A percentile compares a stretch with the other conserved stretches of the same genome.
These are phyloP conservation scores for Drosophila kanapiae DNA, from an alignment of 1,140 invertebrate species.

Conservation along the genomic window DNA sequence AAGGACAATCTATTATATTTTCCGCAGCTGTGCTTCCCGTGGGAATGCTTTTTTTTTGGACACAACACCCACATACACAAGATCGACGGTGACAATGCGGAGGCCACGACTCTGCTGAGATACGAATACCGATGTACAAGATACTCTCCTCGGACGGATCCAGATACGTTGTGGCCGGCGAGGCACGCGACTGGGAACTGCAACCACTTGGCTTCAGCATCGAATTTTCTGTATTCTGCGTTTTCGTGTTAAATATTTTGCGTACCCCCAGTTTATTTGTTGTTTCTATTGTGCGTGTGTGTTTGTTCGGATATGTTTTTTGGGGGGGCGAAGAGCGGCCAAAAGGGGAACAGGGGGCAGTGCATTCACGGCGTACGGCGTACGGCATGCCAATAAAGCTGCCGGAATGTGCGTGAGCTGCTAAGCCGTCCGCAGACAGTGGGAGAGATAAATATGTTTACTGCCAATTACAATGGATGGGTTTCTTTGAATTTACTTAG, in stretches of 20 bases:
- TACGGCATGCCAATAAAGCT: constrained; percentile 74
- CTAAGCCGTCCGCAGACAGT: constrained; percentile 58
- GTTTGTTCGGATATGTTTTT: background rate
- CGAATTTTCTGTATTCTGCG: constrained; percentile 58
- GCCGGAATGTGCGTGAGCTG: constrained; percentile 69
- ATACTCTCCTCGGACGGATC: constrained; percentile 38
- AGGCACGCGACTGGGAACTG: constrained; percentile 79
- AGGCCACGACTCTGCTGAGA: constrained; percentile 2
- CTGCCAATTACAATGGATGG: constrained; percentile 21
- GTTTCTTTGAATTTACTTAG: constrained; percentile 6
- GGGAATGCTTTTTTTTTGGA: background rate
- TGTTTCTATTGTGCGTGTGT: constrained; percentile 38
- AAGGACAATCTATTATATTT: background rate
- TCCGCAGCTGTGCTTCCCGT: constrained; percentile 6
- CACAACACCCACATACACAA: constrained; percentile 17
- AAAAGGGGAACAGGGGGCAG: constrained; percentile 7
- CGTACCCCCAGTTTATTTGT: constrained; percentile 75
- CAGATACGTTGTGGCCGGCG: constrained; percentile 70
- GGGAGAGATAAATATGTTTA: constrained; percentile 21
- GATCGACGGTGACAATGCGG: constrained; percentile 10
- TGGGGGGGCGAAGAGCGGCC: background rate
- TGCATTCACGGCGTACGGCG: constrained; percentile 42
- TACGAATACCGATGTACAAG: constrained; percentile 23
- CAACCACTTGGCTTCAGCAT: constrained; percentile 70
- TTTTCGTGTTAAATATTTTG: constrained; percentile 79